Percentiles rank a stretch among this genome's conserved stretches.
These are phyloP conservation scores for Serranus cabrilla DNA, from an alignment of 2,797 vertebrate species.

Conservation along the genomic window DNA sequence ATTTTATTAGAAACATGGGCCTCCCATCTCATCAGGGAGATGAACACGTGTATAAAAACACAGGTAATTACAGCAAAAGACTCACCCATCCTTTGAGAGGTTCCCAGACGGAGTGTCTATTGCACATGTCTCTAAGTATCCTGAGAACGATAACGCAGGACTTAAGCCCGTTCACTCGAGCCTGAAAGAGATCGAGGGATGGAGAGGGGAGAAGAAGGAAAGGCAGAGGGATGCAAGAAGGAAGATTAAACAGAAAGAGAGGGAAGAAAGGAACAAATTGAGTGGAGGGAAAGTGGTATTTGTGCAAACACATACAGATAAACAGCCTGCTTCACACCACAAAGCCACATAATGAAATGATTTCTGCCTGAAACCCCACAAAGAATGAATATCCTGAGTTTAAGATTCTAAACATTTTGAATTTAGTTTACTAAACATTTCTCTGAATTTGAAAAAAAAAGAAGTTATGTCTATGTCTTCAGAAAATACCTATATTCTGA, in stretches of 20 bases:
- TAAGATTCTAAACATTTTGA: background rate
- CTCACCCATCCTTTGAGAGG: constrained; percentile 99
- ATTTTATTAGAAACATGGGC: background rate
- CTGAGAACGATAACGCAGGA: constrained; percentile 99
- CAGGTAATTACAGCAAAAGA: constrained; percentile 49
- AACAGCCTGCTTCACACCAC: constrained; percentile 44
- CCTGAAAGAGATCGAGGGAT: constrained; percentile 82
- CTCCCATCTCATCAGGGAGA: background rate
- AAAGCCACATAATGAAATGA: constrained; percentile 48
- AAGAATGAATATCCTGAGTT: constrained; percentile 12
- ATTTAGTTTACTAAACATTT: constrained; percentile 19
- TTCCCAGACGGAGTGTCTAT: constrained; percentile 94
- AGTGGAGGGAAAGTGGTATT: constrained; percentile 38
- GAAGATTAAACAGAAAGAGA: constrained; percentile 46
- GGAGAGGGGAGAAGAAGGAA: constrained; percentile 14
- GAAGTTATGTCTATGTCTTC: background rate
- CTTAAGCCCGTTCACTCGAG: constrained; percentile 98
- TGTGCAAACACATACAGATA: constrained; percentile 52
- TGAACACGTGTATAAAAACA: background rate
- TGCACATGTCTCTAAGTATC: constrained; percentile 99
- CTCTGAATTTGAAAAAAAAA: background rate
- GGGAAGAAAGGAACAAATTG: constrained; percentile 47
- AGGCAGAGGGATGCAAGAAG: constrained; percentile 22
- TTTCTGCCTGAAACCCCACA: constrained; percentile 37
- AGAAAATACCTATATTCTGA: constrained; percentile 30